Base-by-base conservation (phyloP, 1,140 invertebrate genomes). In the Ooceraea biroi region DNA sequence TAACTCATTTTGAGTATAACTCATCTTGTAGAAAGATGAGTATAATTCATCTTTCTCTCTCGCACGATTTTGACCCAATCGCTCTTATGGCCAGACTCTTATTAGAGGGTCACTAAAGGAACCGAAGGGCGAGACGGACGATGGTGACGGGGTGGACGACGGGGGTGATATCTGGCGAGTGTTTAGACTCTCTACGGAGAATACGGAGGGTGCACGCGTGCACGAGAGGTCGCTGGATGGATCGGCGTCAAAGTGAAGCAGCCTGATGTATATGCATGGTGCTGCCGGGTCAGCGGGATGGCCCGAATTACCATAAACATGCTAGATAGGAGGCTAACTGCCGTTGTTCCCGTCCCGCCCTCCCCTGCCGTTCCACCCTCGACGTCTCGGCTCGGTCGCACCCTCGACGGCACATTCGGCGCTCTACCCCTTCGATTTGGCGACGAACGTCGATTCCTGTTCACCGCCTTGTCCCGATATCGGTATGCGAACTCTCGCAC, bases 181-280 rank as follows among this genome's bases (percentile, higher is more conserved):
- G 87, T 88, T 88, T 88, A 83, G 86, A 66, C 87, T 87, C 69
- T 50, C 63, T 55, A n/a, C n/a, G 57, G 85, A 82, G 86, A 82
- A 72, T 82, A 68, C 68, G 65, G 76, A 82, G 86, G 71, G 72
- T 73, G 36, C 36, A 36, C 36, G 36, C 36, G 27, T 14, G 60
- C 22, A 61, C 52, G 60, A 80, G 82, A 50, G 76, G 66, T 63
- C 73, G 86, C 84, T 74, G 87, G 86, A 85, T 73, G 68, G 86
- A 88, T 89, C 84, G 85, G 87, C 90, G 87, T 92, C 91, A 91
- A 91, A 92, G 90, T 84, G 87, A 87, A 85, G 87, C 80, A 84
- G 72, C 69, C 85, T 88, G 89, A 92, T 92, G 91, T 92, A 92
- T 92, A 92, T 92, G 91, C 90, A 92, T 92, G 90, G 84, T 90